Evolutionary conservation across 2,888 invertebrate genomes (phyloP), one percentile per base, ranked within the genome.

Genomic region (Zaprionus bogoriensis): DNA sequence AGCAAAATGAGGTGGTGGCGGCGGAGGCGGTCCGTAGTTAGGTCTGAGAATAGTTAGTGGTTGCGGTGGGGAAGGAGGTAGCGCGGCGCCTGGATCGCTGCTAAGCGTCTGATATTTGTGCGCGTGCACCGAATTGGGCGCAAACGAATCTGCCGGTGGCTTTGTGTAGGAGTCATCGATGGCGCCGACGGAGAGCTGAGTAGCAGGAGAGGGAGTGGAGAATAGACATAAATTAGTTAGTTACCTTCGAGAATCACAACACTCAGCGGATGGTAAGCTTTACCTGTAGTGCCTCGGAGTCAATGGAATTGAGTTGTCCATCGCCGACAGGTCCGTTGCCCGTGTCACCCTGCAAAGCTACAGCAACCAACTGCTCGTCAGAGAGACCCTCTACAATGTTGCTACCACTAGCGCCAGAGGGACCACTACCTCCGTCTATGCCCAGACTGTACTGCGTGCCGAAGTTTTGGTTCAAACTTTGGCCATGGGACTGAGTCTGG

Each of bases 61-160:
- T 28, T 93, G 93, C 4, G 92, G 65, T 0, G 93, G 51, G 28
- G 93, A 93, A 4, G 92, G 67, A 0, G 93, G 19, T 9, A 53
- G 10, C 0, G 46, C 41, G 28, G 61, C 36, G 4, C 62, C 81
- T 22, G 59, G 50, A 3, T 59, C 67, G 17, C 28, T 45, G n/a
- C 65, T 74, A n/a, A 80, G 69, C 0, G 75, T 77, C 27, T 87
- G 81, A 27, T 87, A 89, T 46, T 89, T 89, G n/a, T 80, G 77
- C 0, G 78, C 77, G 30, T 89, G 87, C 5, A 67, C 48, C 0
- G 88, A 88, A 5, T 86, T 87, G 0, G 92, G 88, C 0, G 89
- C 92, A 42, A 91, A 90, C 0, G 92, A 92, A 10, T 92, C 92
- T 27, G 83, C 60, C 2, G 92, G 93, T 0, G 92, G 93, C 36